Percentiles rank a stretch among this genome's conserved stretches.
These are phyloP conservation scores for Caligus rogercresseyi DNA, from an alignment of 1,140 invertebrate species.

Conservation along the genomic window DNA sequence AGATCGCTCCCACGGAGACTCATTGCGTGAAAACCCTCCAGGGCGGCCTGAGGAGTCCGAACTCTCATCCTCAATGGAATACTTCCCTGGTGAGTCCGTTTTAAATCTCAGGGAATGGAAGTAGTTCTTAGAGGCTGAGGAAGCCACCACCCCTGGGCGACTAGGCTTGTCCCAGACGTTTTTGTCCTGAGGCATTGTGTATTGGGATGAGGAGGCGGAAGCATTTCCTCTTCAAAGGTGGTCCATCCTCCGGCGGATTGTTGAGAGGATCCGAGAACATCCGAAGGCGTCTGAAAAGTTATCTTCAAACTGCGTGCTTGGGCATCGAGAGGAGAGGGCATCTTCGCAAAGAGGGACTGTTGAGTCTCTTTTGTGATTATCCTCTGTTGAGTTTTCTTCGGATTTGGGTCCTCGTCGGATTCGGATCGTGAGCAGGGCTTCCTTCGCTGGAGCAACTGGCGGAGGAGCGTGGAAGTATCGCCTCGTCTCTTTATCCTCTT, in stretches of 20 bases:
- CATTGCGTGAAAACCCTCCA: background rate
- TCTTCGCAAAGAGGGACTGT: background rate
- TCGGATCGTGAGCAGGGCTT: background rate
- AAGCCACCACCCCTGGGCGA: too few relatives aligned
- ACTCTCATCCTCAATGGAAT: background rate
- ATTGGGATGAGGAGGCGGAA: background rate
- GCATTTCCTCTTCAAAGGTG: background rate
- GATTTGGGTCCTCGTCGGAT: background rate
- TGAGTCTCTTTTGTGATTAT: constrained; percentile 1
- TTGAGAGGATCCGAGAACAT: background rate
- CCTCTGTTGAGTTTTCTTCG: background rate
- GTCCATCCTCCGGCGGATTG: background rate
- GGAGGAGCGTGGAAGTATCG: background rate
- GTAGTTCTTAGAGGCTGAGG: background rate
- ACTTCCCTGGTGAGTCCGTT: background rate
- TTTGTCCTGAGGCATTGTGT: background rate
- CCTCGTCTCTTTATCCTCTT: constrained; percentile 11
- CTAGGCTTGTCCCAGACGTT: too few relatives aligned
- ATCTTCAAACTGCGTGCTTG: background rate
- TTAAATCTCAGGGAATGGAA: background rate
- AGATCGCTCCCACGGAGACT: background rate
- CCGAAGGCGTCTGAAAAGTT: background rate
- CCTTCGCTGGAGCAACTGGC: background rate
- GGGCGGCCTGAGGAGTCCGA: background rate
- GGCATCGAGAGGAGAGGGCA: background rate